phyloP scores from a whole-genome alignment of 2,797 vertebrate species.

The Sebastiscus tertius region DNA sequence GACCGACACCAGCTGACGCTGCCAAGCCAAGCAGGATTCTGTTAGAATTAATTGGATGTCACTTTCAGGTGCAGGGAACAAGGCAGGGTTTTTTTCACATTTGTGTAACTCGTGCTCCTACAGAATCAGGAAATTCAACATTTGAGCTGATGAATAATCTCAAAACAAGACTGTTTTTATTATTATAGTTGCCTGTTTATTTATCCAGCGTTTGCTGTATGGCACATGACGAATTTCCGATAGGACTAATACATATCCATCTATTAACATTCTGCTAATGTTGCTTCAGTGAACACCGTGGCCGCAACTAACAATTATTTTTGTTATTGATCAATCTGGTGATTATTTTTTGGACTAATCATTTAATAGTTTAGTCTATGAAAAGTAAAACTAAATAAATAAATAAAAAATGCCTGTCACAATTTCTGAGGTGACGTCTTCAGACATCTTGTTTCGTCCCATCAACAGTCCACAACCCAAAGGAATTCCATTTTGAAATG shows the following conservation, averaged over 20 bases:
- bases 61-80: constrained; percentile 60
- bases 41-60: constrained; percentile 75
- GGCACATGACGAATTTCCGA: too few relatives aligned
- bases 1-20: constrained; percentile 67
- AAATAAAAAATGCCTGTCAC: not conserved
- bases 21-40: constrained; percentile 62
- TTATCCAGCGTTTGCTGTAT: too few relatives aligned
- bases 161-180: not conserved
- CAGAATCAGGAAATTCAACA: not conserved
- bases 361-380: not conserved
- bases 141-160: not conserved
- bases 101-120: not conserved
- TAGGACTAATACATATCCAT: too few relatives aligned
- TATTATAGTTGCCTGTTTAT: too few relatives aligned
- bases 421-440: not conserved
- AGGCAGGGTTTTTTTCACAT: not conserved
- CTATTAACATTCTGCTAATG: not conserved
- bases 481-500: not conserved
- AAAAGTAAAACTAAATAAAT: not conserved
- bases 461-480: not conserved
- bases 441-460: not conserved
- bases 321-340: not conserved
- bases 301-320: not conserved
- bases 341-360: too few relatives aligned
- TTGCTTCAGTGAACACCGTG: not conserved